These are phyloP conservation scores for Eupithecia exiguata DNA, from an alignment of 2,888 invertebrate genomes.

Conservation along the genomic window DNA sequence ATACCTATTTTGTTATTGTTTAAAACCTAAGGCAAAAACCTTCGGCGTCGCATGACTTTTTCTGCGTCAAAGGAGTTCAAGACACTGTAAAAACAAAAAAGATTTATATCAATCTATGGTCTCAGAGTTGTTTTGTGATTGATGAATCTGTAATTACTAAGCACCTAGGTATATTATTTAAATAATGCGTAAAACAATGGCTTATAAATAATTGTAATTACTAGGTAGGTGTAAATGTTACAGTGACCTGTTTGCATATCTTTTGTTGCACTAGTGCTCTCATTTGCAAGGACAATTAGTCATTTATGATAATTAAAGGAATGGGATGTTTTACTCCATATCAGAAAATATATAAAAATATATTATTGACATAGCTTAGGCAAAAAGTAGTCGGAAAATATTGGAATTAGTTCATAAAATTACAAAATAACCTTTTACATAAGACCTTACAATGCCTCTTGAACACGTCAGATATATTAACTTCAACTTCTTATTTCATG, in stretches of 20 bases:
- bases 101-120: not conserved
- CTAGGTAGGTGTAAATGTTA: not conserved
- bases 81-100: not conserved
- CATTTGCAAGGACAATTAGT: slow-evolving; percentile 1
- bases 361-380: too few relatives aligned
- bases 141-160: not conserved
- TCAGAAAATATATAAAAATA: too few relatives aligned
- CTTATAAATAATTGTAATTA: slow-evolving; percentile 9
- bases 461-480: too few relatives aligned
- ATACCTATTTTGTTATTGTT: too few relatives aligned
- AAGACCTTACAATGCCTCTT: too few relatives aligned
- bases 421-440: too few relatives aligned
- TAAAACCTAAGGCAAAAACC: too few relatives aligned
- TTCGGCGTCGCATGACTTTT: not conserved
- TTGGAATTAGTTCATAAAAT: too few relatives aligned
- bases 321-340: too few relatives aligned
- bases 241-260: slow-evolving; percentile 15
- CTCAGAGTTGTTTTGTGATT: not conserved
- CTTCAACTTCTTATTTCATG: too few relatives aligned
- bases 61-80: not conserved
- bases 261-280: not conserved
- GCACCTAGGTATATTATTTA: not conserved
- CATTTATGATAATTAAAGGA: slow-evolving; percentile 1
- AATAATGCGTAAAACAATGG: slow-evolving; percentile 5
- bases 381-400: too few relatives aligned